Evolutionary conservation across 2,888 invertebrate species (phyloP), one percentile per base, ranked within the genome.

Genomic region (Proisotoma minuta): DNA sequence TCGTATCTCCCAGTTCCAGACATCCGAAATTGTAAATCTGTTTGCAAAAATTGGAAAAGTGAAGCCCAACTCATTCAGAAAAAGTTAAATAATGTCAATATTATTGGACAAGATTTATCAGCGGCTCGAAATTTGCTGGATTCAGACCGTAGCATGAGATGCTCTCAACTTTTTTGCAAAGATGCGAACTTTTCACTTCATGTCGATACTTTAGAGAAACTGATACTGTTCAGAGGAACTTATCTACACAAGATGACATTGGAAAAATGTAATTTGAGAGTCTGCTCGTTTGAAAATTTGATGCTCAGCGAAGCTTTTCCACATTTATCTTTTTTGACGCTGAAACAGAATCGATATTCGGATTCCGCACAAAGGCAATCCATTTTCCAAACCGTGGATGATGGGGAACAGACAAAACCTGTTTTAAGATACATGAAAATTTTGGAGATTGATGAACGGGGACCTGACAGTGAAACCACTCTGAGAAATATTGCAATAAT

Each of bases 371-470:
- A 39, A 34, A 54, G 53, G 23, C 29, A 54, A 5, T 34, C 53
- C 2, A 3, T 54, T 22, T 54, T 54, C 22, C 29, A 34, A 15
- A 5, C 18, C 5, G 39, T 34, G 18, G 53, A 54, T 10, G 52
- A 52, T n/a, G 28, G 18, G 24, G 43, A 20, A 4, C 18, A n/a
- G 4, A 20, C 5, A 12, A 20, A 18, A 3, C 23, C 39, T 3
- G 23, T 34, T 3, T 39, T 54, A 4, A 54, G 39, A 23, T 22
- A 24, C 23, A 20, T 54, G 3, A n/a, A 34, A n/a, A 39, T n/a
- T 3, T 20, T 54, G 4, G 53, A 54, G 20, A 54, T 54, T 4
- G 29, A 54, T 39, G 53, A 54, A 34, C n/a, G 53, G 23, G 53
- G 53, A 18, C n/a, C 53, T 3, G 29, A 29, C 22, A 54, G 34